A percentile compares a stretch with the other conserved stretches of the same genome.
phyloP scores from a whole-genome alignment of 1,140 invertebrate genomes.

The Hyles euphorbiae region DNA sequence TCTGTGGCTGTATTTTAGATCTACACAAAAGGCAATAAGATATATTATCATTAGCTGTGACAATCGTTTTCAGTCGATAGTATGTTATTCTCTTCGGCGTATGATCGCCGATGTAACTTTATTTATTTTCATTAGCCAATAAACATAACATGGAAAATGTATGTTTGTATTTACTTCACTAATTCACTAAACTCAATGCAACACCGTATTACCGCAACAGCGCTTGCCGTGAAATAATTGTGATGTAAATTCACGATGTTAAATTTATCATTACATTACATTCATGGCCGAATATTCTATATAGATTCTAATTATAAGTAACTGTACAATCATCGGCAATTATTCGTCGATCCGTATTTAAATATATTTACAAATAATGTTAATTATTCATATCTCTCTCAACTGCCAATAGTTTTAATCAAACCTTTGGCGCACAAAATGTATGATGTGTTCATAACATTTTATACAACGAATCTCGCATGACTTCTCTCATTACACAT shows the following conservation, averaged over 20 bases:
- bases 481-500: too few species aligned
- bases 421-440: slow-evolving; percentile 2
- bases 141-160: too few species aligned
- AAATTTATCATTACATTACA: slow-evolving; percentile 46
- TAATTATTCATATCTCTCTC: slow-evolving; percentile 31
- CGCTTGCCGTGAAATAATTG: slow-evolving; percentile 53
- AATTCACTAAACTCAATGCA: too few species aligned
- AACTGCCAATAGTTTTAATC: slow-evolving; percentile 24
- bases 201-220: slow-evolving; percentile 15
- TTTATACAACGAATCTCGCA: neutral
- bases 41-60: too few species aligned
- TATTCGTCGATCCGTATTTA: slow-evolving; percentile 43
- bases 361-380: slow-evolving; percentile 62
- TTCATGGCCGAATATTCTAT: slow-evolving; percentile 59
- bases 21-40: too few species aligned
- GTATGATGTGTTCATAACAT: neutral
- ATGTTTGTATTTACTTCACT: too few species aligned
- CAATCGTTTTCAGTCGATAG: too few species aligned
- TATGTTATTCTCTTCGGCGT: too few species aligned
- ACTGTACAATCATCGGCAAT: slow-evolving; percentile 58
- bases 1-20: too few species aligned
- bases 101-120: too few species aligned
- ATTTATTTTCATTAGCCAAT: too few species aligned
- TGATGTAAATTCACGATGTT: slow-evolving; percentile 52
- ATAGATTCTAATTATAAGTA: slow-evolving; percentile 50